phyloP scores from a whole-genome alignment of 2,888 invertebrate genomes.

The Eudasyphora cyanicolor region DNA sequence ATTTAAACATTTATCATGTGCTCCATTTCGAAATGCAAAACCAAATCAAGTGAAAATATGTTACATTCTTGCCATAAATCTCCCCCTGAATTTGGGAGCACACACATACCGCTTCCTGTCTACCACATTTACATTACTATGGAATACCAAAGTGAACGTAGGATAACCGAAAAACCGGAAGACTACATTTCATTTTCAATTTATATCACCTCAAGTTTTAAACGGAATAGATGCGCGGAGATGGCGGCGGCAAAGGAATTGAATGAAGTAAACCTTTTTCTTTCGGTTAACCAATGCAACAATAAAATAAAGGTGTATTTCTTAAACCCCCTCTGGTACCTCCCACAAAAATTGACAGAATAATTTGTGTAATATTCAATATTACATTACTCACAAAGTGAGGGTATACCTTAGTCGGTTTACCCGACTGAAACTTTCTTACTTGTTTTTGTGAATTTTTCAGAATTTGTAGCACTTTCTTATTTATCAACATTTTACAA shows the following conservation, averaged over 20 bases:
- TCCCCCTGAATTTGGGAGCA: conserved; percentile 2
- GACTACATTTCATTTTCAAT: conserved; percentile 62
- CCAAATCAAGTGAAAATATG: conserved; percentile 69
- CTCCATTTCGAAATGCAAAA: conserved; percentile 50
- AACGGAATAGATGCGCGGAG: not conserved
- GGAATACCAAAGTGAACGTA: too few relatives aligned
- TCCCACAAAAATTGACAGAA: too few relatives aligned
- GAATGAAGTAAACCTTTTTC: conserved; percentile 24
- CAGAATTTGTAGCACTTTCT: too few relatives aligned
- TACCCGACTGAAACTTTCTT: too few relatives aligned
- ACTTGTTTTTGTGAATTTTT: too few relatives aligned
- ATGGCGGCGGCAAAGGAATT: not conserved
- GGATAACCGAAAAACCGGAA: too few relatives aligned
- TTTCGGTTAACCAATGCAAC: conserved; percentile 77
- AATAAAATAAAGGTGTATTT: too few relatives aligned
- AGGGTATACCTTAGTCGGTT: too few relatives aligned
- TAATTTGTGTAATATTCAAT: too few relatives aligned
- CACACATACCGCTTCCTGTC: not conserved
- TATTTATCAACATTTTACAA: too few relatives aligned
- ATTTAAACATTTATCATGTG: conserved; percentile 64
- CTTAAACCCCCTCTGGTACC: too few relatives aligned
- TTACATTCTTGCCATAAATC: conserved; percentile 67
- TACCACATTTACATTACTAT: conserved; percentile 14
- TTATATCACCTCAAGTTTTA: conserved; percentile 62
- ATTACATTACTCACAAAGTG: too few relatives aligned